Conservation (phyloP, 1,140 invertebrate species). For the Aporrectodea caliginosa region DNA sequence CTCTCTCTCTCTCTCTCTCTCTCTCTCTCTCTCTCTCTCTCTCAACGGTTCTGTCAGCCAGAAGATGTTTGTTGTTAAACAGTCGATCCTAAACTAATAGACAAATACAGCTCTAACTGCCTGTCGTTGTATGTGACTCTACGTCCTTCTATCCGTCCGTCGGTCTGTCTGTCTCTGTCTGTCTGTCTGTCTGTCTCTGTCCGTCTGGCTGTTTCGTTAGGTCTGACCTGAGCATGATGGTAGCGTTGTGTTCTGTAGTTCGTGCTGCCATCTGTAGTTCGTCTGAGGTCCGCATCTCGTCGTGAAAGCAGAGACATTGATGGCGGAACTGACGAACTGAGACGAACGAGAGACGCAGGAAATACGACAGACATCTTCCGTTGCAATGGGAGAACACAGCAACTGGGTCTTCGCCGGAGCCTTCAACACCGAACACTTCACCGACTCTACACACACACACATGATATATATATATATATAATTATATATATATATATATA, state of each 20-base stretch:
- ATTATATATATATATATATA: no score
- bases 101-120: no score
- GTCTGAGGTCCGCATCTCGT: slow-evolving; percentile 43
- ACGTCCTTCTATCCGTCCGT: no score
- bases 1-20: no score
- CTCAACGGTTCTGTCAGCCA: no score
- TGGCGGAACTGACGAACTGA: slow-evolving; percentile 29
- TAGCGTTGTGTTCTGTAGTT: slow-evolving; percentile 37
- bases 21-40: no score
- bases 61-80: no score
- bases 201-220: no score
- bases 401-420: slow-evolving; percentile 37
- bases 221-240: slow-evolving; percentile 51
- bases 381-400: slow-evolving; percentile 32
- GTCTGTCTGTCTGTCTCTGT: no score
- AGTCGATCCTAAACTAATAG: no score
- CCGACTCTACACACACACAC: slow-evolving; percentile 11
- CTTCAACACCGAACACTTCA: slow-evolving; percentile 34
- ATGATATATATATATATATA: background rate
- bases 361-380: slow-evolving; percentile 22
- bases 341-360: slow-evolving; percentile 9
- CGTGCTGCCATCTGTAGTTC: slow-evolving; percentile 43
- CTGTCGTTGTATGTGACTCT: no score
- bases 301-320: slow-evolving; percentile 3
- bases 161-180: no score